Evolutionary conservation across 2,797 vertebrate genomes (phyloP), one percentile per base, ranked within the genome.

Genomic region (Tiaroga cobitis): DNA sequence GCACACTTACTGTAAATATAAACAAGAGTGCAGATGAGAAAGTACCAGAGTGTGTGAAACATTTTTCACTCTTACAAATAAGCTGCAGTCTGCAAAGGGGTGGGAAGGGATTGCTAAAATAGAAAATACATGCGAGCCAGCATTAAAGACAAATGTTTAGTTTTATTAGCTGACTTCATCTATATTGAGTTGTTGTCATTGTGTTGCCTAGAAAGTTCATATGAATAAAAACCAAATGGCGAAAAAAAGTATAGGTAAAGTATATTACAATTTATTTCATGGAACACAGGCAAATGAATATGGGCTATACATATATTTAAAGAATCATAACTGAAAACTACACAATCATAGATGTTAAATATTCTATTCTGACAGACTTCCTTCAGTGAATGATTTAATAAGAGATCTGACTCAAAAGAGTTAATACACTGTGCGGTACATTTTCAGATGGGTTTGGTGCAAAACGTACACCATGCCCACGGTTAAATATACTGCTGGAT

Each of bases 61-160:
- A 72, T 76, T 87, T 75, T 77, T 76, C 82, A 77, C 37, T 88
- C 80, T 82, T 54, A 43, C 41, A 65, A 85, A 63, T 73, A 78
- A 54, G 65, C 63, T 76, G 77, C 79, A 61, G 86, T 74, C 76
- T 68, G 76, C 73, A 41, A 46, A 59, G 51, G 81, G 77, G 37
- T 32, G 82, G 65, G 79, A 26, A 76, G 82, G 82, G 51, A 54
- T 34, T 41, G 65, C 54, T 76, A 24, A 81, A 87, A 84, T 87
- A 21, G 46, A 39, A 73, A 79, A 80, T 32, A 9, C 77, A 80
- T 67, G 56, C 43, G 39, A 70, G 49, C 37, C 43, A 54, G 75
- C 32, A 37, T 73, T 74, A 74, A 67, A 87, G 75, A 82, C 59
- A 56, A 72, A 83, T 56, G 56, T 67, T 79, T 69, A 69, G 19